Evolutionary conservation across 1,140 invertebrate species (phyloP).

Genomic region (Vanessa atalanta): DNA sequence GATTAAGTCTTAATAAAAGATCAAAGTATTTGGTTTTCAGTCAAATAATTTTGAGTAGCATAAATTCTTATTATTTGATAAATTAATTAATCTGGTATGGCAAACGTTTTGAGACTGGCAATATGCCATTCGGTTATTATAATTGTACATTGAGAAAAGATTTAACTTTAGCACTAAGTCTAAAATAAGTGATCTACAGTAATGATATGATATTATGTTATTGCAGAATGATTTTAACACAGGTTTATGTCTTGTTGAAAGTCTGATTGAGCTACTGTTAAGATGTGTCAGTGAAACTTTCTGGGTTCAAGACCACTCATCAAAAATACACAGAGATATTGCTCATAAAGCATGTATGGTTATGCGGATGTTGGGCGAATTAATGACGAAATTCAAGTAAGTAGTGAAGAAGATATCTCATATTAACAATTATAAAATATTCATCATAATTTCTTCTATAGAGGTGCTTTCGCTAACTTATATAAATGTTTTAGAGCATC

Average conservation of each 20-base stretch:
- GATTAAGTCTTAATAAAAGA: too few species aligned
- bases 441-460: background rate
- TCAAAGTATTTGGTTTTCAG: too few species aligned
- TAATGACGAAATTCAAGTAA: conserved; percentile 79
- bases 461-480: background rate
- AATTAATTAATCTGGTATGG: too few species aligned
- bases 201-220: background rate
- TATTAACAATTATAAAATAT: background rate
- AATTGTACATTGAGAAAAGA: too few species aligned
- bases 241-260: conserved; percentile 59
- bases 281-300: conserved; percentile 60
- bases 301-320: conserved; percentile 62
- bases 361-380: conserved; percentile 69
- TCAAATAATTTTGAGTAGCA: too few species aligned
- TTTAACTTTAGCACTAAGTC: too few species aligned
- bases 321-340: conserved; percentile 66
- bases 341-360: conserved; percentile 70
- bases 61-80: too few species aligned
- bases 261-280: conserved; percentile 55
- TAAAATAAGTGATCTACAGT: background rate
- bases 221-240: conserved; percentile 65
- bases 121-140: too few species aligned
- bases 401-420: background rate
- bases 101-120: too few species aligned
- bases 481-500: conserved; percentile 50